A percentile compares a stretch with the other conserved stretches of the same genome.
phyloP scores from a whole-genome alignment of 2,888 invertebrate species.

The Muscina levida region DNA sequence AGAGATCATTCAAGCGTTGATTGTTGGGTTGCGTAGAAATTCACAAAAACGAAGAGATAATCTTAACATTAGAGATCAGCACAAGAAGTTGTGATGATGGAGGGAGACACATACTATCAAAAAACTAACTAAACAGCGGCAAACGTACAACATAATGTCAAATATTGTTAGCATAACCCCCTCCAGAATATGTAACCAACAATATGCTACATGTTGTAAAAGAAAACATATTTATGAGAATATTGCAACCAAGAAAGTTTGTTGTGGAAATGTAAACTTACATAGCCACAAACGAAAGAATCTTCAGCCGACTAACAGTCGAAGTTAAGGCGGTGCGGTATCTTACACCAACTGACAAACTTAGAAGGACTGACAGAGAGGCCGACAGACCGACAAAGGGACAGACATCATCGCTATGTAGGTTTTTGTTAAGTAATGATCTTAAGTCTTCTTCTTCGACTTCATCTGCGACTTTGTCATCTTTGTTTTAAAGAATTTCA shows the following conservation, averaged over 20 bases:
- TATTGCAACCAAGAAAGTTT: background rate
- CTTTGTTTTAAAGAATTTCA: constrained; percentile 46
- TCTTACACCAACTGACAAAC: background rate
- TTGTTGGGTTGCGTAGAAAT: constrained; percentile 29
- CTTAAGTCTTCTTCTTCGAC: background rate
- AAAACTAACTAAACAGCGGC: constrained; percentile 14
- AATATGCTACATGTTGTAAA: constrained; percentile 14
- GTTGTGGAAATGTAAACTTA: background rate
- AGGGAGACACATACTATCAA: background rate
- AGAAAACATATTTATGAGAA: constrained; percentile 6
- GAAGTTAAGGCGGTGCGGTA: background rate
- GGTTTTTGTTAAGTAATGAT: constrained; percentile 26
- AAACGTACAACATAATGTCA: constrained; percentile 29
- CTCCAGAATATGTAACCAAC: background rate
- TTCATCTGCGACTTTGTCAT: constrained; percentile 45
- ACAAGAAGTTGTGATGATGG: constrained; percentile 16
- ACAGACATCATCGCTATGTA: background rate
- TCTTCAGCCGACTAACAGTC: background rate
- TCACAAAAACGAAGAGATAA: constrained; percentile 50
- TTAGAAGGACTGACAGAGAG: constrained; percentile 2
- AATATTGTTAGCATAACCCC: constrained; percentile 21
- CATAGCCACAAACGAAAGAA: background rate
- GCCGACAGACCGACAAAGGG: background rate
- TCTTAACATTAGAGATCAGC: constrained; percentile 43
- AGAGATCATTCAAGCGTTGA: constrained; percentile 27